These are phyloP conservation scores for Blastobasis adustella DNA, from an alignment of 2,888 invertebrate genomes.

Conservation along the genomic window DNA sequence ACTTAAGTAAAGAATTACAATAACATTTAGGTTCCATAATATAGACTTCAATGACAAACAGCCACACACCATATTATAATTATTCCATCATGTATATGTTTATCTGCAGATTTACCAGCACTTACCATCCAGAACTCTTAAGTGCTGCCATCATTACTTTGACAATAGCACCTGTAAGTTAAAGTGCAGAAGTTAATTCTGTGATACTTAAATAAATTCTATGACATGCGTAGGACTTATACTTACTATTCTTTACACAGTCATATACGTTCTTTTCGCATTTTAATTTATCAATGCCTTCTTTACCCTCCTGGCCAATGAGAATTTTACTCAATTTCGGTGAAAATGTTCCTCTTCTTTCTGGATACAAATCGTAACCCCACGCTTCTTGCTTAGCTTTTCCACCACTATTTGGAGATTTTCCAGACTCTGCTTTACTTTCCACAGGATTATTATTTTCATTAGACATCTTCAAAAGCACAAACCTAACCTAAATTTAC, in stretches of 20 bases:
- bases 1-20: too few relatives aligned
- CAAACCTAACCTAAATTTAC: neutral
- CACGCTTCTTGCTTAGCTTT: conserved; percentile 55
- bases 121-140: conserved; percentile 85
- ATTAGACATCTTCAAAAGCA: neutral
- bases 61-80: too few relatives aligned
- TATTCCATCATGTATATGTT: too few relatives aligned
- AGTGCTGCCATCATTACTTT: conserved; percentile 90
- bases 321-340: conserved; percentile 72
- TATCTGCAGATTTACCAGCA: conserved; percentile 14
- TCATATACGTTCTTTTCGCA: conserved; percentile 87
- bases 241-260: conserved; percentile 82
- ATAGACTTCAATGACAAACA: too few relatives aligned
- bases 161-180: conserved; percentile 80
- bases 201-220: neutral
- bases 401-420: too few relatives aligned
- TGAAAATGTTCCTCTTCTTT: conserved; percentile 79
- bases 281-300: conserved; percentile 80
- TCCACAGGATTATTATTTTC: neutral
- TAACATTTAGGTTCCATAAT: too few relatives aligned
- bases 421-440: too few relatives aligned
- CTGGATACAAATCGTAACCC: conserved; percentile 90
- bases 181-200: neutral
- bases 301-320: conserved; percentile 79
- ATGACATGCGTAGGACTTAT: neutral